A percentile compares a stretch with the other conserved stretches of the same genome.
Evolutionary conservation across 1,140 invertebrate species (phyloP).

Genomic region (Anthonomus grandis): DNA sequence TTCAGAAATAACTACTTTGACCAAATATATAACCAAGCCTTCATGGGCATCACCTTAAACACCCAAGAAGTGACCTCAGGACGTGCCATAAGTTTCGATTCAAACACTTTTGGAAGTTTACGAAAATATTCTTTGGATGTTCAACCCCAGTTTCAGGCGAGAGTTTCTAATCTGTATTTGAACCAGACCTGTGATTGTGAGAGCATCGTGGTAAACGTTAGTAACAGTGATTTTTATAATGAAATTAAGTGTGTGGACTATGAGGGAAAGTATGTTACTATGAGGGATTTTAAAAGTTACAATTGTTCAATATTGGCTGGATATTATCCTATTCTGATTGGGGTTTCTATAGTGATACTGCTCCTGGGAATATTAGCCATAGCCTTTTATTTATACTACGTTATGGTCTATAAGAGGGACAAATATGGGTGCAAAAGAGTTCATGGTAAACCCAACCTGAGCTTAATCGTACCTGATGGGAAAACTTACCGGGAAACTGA

Average conservation of each 20-base stretch:
- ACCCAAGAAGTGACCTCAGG: conserved; percentile 43
- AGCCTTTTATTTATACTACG: conserved; percentile 34
- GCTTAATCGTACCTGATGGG: conserved; percentile 72
- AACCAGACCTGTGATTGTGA: conserved; percentile 60
- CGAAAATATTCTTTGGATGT: conserved; percentile 58
- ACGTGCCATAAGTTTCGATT: conserved; percentile 58
- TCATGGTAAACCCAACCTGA: conserved; percentile 44
- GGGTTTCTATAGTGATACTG: conserved; percentile 32
- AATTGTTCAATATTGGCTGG: conserved; percentile 39
- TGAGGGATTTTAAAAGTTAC: conserved; percentile 36
- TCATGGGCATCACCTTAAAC: conserved; percentile 58
- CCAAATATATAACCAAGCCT: conserved; percentile 57
- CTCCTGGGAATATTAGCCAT: conserved; percentile 35
- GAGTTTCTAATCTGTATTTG: conserved; percentile 59
- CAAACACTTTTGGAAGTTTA: conserved; percentile 60
- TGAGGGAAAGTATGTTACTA: conserved; percentile 31
- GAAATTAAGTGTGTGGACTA: conserved; percentile 39
- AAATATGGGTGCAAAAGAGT: conserved; percentile 52
- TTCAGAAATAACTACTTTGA: conserved; percentile 65
- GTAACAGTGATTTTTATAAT: conserved; percentile 31
- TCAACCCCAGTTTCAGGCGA: conserved; percentile 56
- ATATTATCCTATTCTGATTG: conserved; percentile 37
- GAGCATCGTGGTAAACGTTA: conserved; percentile 46
- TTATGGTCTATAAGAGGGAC: conserved; percentile 34
- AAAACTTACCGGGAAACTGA: conserved; percentile 79